Percentiles rank a stretch among this genome's conserved stretches.
Evolutionary conservation across 2,113 vertebrate genomes (phyloP).

Genomic region (Oxyura jamaicensis): DNA sequence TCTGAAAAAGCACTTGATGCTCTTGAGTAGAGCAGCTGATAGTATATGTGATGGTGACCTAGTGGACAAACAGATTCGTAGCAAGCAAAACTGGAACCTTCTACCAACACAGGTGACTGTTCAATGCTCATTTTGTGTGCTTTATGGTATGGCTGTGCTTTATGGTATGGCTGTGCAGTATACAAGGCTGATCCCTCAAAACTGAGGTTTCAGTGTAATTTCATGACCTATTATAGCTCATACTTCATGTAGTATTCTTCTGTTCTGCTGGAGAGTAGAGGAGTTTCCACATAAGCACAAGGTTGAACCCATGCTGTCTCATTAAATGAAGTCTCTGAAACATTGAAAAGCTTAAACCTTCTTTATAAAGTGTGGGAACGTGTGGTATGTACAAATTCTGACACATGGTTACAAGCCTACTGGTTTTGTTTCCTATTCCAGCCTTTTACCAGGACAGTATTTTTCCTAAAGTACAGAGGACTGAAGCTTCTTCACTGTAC

Average conservation of each 20-base stretch:
- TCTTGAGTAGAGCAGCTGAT: conserved; percentile 94
- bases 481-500: neutral
- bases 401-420: fast-evolving
- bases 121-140: neutral
- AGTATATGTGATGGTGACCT: conserved; percentile 95
- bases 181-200: neutral
- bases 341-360: neutral
- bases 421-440: neutral
- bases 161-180: neutral
- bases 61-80: conserved; percentile 91
- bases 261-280: neutral
- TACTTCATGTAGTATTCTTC: neutral
- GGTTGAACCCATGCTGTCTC: neutral
- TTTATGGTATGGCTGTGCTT: neutral
- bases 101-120: conserved; percentile 90
- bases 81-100: conserved; percentile 90
- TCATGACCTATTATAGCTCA: neutral
- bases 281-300: neutral
- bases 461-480: neutral
- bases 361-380: neutral
- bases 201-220: neutral
- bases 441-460: neutral
- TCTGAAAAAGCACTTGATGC: conserved; percentile 89
- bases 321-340: neutral
- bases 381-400: fast-evolving